phyloP scores from a whole-genome alignment of 2,888 invertebrate genomes.

The Hoplodrina blanda region DNA sequence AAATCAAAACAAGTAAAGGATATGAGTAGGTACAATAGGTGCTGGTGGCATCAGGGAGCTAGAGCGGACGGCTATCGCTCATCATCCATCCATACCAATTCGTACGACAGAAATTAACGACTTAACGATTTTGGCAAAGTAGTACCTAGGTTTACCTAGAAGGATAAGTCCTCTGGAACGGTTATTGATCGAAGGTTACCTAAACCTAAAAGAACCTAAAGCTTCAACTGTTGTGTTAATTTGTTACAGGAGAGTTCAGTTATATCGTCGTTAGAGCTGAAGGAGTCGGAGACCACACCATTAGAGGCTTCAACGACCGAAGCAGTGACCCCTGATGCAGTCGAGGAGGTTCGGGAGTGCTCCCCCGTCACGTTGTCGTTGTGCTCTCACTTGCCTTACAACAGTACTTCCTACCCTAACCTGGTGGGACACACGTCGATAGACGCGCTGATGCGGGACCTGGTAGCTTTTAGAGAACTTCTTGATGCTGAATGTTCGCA shows the following conservation, averaged over 20 bases:
- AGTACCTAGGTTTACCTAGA: neutral
- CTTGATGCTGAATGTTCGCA: constrained; percentile 97
- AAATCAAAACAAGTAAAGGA: neutral
- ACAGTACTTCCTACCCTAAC: constrained; percentile 96
- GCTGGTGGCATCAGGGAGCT: neutral
- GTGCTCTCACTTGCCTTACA: constrained; percentile 94
- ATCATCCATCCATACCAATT: neutral
- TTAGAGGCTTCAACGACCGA: constrained; percentile 84
- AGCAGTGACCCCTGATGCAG: constrained; percentile 79
- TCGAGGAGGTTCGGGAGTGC: constrained; percentile 92
- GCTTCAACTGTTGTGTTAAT: neutral
- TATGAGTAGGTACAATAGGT: too few relatives aligned
- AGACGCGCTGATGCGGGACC: constrained; percentile 92
- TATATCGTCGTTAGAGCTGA: constrained; percentile 85
- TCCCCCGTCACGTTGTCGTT: constrained; percentile 92
- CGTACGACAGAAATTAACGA: constrained; percentile 18
- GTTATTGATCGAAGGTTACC: constrained; percentile 6
- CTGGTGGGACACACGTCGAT: constrained; percentile 92
- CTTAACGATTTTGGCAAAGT: constrained; percentile 12
- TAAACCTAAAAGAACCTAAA: neutral
- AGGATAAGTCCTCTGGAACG: neutral
- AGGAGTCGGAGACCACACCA: constrained; percentile 81
- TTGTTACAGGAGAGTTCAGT: constrained; percentile 84
- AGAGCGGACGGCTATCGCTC: too few relatives aligned
- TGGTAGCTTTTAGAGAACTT: constrained; percentile 96